Conservation (phyloP, 2,888 invertebrate species). For the Agonopterix arenella region DNA sequence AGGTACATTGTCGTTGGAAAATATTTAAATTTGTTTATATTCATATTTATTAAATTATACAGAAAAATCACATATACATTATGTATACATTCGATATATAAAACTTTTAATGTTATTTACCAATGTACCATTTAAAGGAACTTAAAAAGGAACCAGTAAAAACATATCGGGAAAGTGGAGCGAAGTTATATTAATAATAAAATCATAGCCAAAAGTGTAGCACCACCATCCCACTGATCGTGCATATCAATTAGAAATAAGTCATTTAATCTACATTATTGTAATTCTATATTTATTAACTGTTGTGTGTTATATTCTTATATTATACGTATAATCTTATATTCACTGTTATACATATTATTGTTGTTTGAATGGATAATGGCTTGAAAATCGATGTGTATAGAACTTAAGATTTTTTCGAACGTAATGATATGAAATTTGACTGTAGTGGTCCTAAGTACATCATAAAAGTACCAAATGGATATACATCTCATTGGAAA, state of each 20-base stretch:
- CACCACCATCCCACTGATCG: constrained; percentile 32
- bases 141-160: constrained; percentile 42
- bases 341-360: constrained; percentile 24
- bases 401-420: too few relatives aligned
- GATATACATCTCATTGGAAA: too few relatives aligned
- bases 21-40: background rate
- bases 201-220: constrained; percentile 13
- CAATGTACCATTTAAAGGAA: constrained; percentile 4
- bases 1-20: constrained; percentile 8
- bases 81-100: background rate
- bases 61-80: constrained; percentile 6
- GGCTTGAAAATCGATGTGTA: constrained; percentile 17
- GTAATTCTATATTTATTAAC: constrained; percentile 29
- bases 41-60: constrained; percentile 1
- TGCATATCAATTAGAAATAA: constrained; percentile 61
- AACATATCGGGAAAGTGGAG: constrained; percentile 49
- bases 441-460: too few relatives aligned
- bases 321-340: constrained; percentile 15
- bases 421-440: too few relatives aligned
- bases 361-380: constrained; percentile 27
- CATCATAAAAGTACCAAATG: too few relatives aligned
- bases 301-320: constrained; percentile 31
- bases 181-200: constrained; percentile 6
- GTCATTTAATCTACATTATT: constrained; percentile 25
- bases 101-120: constrained; percentile 3